phyloP scores from a whole-genome alignment of 2,888 invertebrate genomes.

The Ormyrus labotus region DNA sequence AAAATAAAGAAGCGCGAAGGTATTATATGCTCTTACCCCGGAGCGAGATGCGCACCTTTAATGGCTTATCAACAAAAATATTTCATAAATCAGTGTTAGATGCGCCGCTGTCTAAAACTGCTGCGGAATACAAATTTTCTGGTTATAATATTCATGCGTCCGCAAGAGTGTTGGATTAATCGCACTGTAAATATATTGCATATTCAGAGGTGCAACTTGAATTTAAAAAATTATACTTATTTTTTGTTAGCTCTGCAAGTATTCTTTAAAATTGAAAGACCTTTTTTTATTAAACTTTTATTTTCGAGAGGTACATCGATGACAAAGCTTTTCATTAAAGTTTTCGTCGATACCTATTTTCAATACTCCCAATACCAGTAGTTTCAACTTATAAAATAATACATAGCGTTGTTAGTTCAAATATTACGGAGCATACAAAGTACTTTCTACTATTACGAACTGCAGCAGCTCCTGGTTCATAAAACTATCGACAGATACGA shows the following conservation, averaged over 20 bases:
- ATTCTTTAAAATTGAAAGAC: neutral
- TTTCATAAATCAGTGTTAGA: constrained; percentile 7
- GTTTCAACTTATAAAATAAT: neutral
- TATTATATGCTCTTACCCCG: neutral
- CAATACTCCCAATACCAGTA: constrained; percentile 5
- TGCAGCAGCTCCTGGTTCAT: neutral
- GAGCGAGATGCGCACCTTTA: neutral
- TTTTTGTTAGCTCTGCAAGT: neutral
- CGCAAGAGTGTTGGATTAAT: neutral
- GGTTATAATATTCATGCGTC: constrained; percentile 16
- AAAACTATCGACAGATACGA: constrained; percentile 38
- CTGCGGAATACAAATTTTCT: neutral
- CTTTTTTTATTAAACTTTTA: neutral
- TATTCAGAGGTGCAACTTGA: neutral
- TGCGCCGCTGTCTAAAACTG: neutral
- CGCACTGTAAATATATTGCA: neutral
- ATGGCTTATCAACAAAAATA: constrained; percentile 29
- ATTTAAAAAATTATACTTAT: neutral
- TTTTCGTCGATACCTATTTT: neutral
- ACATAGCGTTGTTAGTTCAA: constrained; percentile 14
- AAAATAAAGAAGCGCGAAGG: neutral
- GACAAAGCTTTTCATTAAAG: neutral
- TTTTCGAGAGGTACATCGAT: neutral
- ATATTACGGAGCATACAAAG: constrained; percentile 1
- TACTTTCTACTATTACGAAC: constrained; percentile 24